These are phyloP conservation scores for Ochropleura leucogaster DNA, from an alignment of 2,888 invertebrate species.

Conservation along the genomic window DNA sequence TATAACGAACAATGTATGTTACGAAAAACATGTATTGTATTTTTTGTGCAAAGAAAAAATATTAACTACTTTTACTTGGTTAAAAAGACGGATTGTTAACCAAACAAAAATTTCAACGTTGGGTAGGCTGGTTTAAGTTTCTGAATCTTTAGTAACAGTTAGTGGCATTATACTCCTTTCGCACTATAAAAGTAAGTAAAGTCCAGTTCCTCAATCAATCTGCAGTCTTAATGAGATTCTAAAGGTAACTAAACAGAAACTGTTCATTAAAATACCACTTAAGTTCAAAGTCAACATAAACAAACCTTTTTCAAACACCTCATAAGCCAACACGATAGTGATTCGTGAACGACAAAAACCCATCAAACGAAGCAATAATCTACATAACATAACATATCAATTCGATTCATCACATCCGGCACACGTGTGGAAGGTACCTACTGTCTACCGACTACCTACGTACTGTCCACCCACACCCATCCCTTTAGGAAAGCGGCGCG, in stretches of 20 bases:
- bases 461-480: slow-evolving; percentile 70
- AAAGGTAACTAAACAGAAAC: background rate
- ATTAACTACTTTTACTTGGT: too few species aligned
- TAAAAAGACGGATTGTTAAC: too few species aligned
- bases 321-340: slow-evolving; percentile 10
- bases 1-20: too few species aligned
- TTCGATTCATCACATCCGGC: slow-evolving; percentile 71
- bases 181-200: background rate
- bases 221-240: background rate
- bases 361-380: slow-evolving; percentile 55
- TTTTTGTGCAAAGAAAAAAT: too few species aligned
- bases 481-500: slow-evolving; percentile 38
- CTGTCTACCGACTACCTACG: slow-evolving; percentile 48
- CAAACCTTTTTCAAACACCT: too few species aligned
- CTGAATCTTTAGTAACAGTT: too few species aligned
- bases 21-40: too few species aligned
- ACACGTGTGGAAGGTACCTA: slow-evolving; percentile 46
- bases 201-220: background rate
- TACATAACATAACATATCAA: slow-evolving; percentile 60
- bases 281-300: too few species aligned
- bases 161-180: too few species aligned
- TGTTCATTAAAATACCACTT: background rate
- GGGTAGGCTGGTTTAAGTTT: too few species aligned
- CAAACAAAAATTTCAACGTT: too few species aligned
- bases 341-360: slow-evolving; percentile 49